Conservation (phyloP, 64 coral and sea anemone genomes). For the Dendronephthya gigantea region DNA sequence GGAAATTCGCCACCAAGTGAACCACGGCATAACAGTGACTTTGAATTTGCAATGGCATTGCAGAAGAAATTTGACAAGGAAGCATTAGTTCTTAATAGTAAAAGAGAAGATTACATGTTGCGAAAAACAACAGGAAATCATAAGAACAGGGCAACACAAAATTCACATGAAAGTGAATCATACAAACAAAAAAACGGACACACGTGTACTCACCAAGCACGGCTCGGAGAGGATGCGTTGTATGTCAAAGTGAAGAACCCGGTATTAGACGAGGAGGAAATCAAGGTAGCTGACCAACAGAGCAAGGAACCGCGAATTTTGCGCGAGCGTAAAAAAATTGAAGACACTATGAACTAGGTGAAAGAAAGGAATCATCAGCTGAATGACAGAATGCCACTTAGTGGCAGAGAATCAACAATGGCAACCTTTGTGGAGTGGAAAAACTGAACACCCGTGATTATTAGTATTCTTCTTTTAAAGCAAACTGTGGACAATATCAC, state of each 20-base stretch:
- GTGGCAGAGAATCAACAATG: too few species aligned
- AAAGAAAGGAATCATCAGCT: too few species aligned
- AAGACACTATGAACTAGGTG: too few species aligned
- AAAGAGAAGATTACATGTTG: not conserved
- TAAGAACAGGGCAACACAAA: not conserved
- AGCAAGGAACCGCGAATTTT: too few species aligned
- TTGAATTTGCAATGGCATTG: not conserved
- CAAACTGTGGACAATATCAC: too few species aligned
- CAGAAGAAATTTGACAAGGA: not conserved
- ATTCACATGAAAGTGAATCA: not conserved
- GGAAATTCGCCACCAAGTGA: not conserved
- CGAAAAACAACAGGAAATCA: not conserved
- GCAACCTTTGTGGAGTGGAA: too few species aligned
- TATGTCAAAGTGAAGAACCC: too few species aligned
- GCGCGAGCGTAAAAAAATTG: too few species aligned
- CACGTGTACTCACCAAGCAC: not conserved
- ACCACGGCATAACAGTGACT: not conserved
- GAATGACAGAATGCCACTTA: too few species aligned
- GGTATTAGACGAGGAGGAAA: not conserved
- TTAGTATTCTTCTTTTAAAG: too few species aligned
- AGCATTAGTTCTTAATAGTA: not conserved
- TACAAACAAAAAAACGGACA: not conserved
- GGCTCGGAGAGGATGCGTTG: too few species aligned
- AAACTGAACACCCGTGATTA: too few species aligned
- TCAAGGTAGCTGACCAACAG: not conserved